These are phyloP conservation scores for Ophion costatus DNA, from an alignment of 2,888 invertebrate species.

Conservation along the genomic window DNA sequence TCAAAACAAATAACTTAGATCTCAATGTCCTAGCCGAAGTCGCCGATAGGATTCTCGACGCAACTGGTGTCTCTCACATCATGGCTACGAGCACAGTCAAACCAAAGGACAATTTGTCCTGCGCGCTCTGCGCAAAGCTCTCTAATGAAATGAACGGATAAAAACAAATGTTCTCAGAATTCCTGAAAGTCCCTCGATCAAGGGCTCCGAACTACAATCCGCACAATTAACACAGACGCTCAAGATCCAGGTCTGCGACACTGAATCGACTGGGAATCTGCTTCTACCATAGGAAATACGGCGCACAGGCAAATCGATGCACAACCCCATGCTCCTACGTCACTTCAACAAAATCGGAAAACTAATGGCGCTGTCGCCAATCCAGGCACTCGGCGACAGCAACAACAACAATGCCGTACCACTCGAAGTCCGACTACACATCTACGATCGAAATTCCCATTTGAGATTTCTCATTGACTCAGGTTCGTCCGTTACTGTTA, in stretches of 20 bases:
- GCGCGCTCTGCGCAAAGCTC: neutral
- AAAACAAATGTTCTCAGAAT: neutral
- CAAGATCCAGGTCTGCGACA: neutral
- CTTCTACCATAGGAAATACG: conserved; percentile 6
- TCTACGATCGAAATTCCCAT: too few species aligned
- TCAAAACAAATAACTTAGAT: conserved; percentile 13
- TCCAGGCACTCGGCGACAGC: conserved; percentile 1
- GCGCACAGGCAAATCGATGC: neutral
- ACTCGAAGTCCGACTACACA: too few species aligned
- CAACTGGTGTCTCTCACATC: neutral
- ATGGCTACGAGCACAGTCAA: neutral
- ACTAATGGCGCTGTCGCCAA: conserved; percentile 1
- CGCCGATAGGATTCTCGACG: conserved; percentile 32
- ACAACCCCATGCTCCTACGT: conserved; percentile 1
- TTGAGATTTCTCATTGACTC: too few species aligned
- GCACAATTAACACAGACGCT: neutral
- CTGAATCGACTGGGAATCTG: neutral
- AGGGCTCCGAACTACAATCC: neutral
- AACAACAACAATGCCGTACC: neutral
- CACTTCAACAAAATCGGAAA: neutral
- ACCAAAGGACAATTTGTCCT: neutral
- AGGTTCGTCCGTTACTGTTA: too few species aligned
- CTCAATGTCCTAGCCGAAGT: conserved; percentile 24
- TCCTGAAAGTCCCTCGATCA: neutral
- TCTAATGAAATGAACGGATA: neutral